Evolutionary conservation across 2,888 invertebrate species (phyloP), one percentile per base, ranked within the genome.

Genomic region (Eledona agricola): DNA sequence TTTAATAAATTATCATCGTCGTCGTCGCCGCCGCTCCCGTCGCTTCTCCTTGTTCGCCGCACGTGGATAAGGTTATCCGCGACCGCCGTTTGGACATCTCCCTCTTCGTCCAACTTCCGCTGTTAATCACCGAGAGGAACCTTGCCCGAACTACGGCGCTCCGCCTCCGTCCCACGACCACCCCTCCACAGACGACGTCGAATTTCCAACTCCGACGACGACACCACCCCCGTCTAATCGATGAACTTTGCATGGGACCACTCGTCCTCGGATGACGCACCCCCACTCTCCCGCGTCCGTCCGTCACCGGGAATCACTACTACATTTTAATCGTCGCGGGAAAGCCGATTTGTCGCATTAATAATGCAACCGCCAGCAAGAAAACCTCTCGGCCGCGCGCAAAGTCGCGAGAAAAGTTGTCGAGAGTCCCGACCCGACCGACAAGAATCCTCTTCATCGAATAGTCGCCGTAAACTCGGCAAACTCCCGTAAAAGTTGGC

Each of bases 1-100:
- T 67, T 67, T 67, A 64, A 66, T 66, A 66, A 67, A 65, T 63
- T 64, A 65, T 60, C 55, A 60, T 51, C 34, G 47, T 31, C 26
- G 25, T 20, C 38, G 37, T 25, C 37, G 40, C n/a, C 23, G 25
- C 29, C 34, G 35, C 28, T 28, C 19, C 19, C 35, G 42, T 25
- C 16, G 12, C 20, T 37, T 20, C 29, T 26, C 29, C 15, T 16
- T 23, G 37, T 7, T 5, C n/a, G 11, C n/a, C 15, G 5, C 9
- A n/a, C n/a, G n/a, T n/a, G n/a, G n/a, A n/a, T n/a, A 13, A 7
- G n/a, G 9, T 7, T 46, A 16, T 13, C 26, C 23, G 15, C 22
- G 29, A n/a, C 20, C 23, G n/a, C 13, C 43, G 17, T 10, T 12
- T 35, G 35, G 42, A 42, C 42, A 23, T 42, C 35, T 34, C 43